Percentiles rank a stretch among this genome's conserved stretches.
phyloP scores from a whole-genome alignment of 2,888 invertebrate species.

The Limnephilus auricula region DNA sequence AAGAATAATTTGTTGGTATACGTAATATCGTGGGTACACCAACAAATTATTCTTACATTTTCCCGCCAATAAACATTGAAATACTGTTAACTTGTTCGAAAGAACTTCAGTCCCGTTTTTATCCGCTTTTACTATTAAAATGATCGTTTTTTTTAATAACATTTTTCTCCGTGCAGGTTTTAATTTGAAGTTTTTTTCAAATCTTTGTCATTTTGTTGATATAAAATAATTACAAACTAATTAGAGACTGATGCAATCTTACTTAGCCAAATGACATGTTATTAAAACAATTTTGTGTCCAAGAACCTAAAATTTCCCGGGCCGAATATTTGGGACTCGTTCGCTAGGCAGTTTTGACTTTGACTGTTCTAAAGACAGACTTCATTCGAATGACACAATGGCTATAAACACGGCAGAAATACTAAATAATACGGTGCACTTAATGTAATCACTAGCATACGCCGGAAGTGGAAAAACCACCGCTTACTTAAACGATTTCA shows the following conservation, averaged over 20 bases:
- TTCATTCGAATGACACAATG: conserved; percentile 46
- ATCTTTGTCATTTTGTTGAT: no score
- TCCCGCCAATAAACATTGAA: no score
- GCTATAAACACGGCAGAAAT: not conserved
- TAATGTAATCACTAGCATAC: conserved; percentile 48
- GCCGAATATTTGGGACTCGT: conserved; percentile 3
- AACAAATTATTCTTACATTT: no score
- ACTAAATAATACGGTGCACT: conserved; percentile 47
- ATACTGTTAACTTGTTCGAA: no score
- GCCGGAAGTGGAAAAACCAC: conserved; percentile 53
- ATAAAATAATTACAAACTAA: no score
- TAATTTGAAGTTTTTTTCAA: no score
- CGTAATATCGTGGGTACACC: no score
- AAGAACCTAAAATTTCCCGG: not conserved
- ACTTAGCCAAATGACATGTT: not conserved
- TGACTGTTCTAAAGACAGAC: conserved; percentile 9
- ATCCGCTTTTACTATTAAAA: no score
- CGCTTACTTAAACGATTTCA: conserved; percentile 51
- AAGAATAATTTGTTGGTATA: no score
- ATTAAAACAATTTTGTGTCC: conserved; percentile 31
- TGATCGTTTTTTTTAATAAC: no score
- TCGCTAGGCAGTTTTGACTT: not conserved
- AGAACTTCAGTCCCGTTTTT: no score
- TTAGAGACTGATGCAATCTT: not conserved
- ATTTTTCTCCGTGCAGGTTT: no score